phyloP scores from a whole-genome alignment of 2,113 vertebrate species.

The Notothenia rossii region DNA sequence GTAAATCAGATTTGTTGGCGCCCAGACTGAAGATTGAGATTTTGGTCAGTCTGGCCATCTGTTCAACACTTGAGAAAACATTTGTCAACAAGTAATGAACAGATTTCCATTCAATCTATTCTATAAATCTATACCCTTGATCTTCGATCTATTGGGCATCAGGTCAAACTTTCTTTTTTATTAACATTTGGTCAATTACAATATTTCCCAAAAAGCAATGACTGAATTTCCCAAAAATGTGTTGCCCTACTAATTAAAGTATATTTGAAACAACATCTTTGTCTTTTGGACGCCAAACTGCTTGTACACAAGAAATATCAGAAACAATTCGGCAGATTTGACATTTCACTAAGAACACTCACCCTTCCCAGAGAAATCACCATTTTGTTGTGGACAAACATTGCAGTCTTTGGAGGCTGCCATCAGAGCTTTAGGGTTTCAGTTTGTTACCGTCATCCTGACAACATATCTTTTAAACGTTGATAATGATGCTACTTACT shows the following conservation, averaged over 20 bases:
- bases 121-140: background rate
- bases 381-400: background rate
- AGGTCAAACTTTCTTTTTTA: background rate
- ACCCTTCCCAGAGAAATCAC: background rate
- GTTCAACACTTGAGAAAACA: background rate
- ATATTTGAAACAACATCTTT: no score
- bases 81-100: background rate
- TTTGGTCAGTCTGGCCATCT: background rate
- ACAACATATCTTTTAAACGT: background rate
- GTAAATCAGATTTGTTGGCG: background rate
- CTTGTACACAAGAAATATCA: background rate
- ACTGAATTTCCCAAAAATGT: background rate
- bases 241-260: background rate
- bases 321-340: background rate
- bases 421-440: background rate
- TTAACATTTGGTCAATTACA: background rate
- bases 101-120: background rate
- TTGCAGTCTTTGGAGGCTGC: background rate
- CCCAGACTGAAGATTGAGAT: background rate
- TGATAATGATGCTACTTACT: background rate
- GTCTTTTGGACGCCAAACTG: background rate
- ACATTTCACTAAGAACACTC: background rate
- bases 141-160: background rate
- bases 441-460: background rate
- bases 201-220: background rate